Conservation (phyloP, 2,888 invertebrate species). For the Cephus pygmeus region DNA sequence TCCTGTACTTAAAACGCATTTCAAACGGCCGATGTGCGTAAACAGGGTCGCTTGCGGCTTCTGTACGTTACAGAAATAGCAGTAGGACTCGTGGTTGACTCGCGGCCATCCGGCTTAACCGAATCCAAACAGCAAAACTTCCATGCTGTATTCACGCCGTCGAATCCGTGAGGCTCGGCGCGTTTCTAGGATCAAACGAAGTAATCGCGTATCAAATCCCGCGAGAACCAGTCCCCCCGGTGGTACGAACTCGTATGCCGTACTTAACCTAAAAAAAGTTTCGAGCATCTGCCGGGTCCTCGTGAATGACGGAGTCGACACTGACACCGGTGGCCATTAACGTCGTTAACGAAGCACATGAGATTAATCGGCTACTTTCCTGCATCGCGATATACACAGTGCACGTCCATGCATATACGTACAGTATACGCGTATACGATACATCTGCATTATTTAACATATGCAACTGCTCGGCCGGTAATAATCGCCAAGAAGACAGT, state of each 20-base stretch:
- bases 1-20: too few relatives aligned
- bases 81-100: slow-evolving; percentile 36
- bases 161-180: not conserved
- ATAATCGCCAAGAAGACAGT: too few relatives aligned
- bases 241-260: not conserved
- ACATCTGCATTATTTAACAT: not conserved
- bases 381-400: not conserved
- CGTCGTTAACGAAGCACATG: slow-evolving; percentile 18
- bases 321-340: slow-evolving; percentile 14
- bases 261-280: slow-evolving; percentile 24
- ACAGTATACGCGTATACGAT: not conserved
- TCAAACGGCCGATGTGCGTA: too few relatives aligned
- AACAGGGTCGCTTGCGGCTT: slow-evolving; percentile 28
- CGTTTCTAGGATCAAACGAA: too few relatives aligned
- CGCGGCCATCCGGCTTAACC: slow-evolving; percentile 33
- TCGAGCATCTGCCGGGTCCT: slow-evolving; percentile 6
- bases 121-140: slow-evolving; percentile 36
- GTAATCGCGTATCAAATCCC: too few relatives aligned
- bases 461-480: too few relatives aligned
- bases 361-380: slow-evolving; percentile 15
- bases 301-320: slow-evolving; percentile 7
- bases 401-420: not conserved
- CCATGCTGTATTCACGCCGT: not conserved
- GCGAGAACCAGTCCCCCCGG: too few relatives aligned
- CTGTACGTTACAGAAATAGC: slow-evolving; percentile 45